Conservation (phyloP, 1,140 invertebrate species). For the Eufriesea mexicana region DNA sequence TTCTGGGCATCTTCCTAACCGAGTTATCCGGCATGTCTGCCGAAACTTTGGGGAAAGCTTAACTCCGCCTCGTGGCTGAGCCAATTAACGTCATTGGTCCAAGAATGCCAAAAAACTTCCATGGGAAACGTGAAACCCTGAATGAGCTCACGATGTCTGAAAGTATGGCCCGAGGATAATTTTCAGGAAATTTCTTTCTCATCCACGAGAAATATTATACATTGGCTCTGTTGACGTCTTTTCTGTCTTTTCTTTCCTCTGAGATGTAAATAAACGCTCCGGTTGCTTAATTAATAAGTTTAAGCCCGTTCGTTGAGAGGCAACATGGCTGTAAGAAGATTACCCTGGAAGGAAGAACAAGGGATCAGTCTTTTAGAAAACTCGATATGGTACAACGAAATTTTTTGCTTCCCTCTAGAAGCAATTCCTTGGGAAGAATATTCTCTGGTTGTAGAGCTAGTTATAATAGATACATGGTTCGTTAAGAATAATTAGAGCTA, state of each 20-base stretch:
- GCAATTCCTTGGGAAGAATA: background rate
- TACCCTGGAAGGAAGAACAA: background rate
- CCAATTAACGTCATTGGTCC: background rate
- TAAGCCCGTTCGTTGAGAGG: background rate
- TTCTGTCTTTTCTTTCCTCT: background rate
- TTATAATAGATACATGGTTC: too few species aligned
- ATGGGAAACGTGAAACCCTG: background rate
- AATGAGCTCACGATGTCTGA: too few species aligned
- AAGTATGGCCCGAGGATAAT: too few species aligned
- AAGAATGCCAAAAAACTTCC: background rate
- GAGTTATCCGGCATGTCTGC: background rate
- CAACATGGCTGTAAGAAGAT: background rate
- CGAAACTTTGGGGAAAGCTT: background rate
- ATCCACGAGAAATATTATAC: too few species aligned
- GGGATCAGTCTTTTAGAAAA: too few species aligned
- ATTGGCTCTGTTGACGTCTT: too few species aligned
- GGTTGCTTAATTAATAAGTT: conserved; percentile 14
- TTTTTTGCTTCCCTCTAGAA: background rate
- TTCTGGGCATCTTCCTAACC: background rate
- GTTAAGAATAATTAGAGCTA: too few species aligned
- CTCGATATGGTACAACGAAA: background rate
- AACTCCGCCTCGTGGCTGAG: background rate
- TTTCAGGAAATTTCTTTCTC: too few species aligned
- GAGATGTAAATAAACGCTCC: background rate
- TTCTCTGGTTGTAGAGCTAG: too few species aligned